phyloP scores from a whole-genome alignment of 2,888 invertebrate genomes.

The Eremobia ochroleuca region DNA sequence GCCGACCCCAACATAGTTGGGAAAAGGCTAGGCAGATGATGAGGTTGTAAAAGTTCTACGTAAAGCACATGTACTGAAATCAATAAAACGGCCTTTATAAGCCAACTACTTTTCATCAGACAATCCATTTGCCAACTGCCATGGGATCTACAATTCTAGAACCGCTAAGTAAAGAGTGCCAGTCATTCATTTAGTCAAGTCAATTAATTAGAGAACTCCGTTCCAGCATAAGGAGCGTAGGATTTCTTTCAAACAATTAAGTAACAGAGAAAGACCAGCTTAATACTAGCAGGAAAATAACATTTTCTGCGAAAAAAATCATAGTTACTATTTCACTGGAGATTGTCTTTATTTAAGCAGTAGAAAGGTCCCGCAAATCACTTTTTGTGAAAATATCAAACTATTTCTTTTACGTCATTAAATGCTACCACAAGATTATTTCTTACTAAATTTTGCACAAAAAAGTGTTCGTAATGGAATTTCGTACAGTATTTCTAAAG shows the following conservation, averaged over 20 bases:
- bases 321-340: background rate
- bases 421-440: background rate
- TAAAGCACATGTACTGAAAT: background rate
- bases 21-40: no score
- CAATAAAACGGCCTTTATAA: background rate
- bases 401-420: background rate
- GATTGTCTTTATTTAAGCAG: background rate
- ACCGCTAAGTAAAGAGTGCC: conserved; percentile 21
- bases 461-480: background rate
- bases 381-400: background rate
- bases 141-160: background rate
- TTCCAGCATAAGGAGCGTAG: background rate
- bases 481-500: background rate
- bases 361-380: background rate
- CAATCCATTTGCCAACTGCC: background rate
- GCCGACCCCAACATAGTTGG: no score
- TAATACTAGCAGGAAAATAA: background rate
- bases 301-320: background rate
- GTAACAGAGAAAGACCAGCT: background rate
- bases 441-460: background rate
- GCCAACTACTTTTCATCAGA: background rate
- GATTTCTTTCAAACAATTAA: background rate
- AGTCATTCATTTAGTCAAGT: conserved; percentile 10
- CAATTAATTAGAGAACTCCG: conserved; percentile 7
- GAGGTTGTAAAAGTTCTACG: background rate